These are phyloP conservation scores for Pterostichus madidus DNA, from an alignment of 2,888 invertebrate species.

Conservation along the genomic window DNA sequence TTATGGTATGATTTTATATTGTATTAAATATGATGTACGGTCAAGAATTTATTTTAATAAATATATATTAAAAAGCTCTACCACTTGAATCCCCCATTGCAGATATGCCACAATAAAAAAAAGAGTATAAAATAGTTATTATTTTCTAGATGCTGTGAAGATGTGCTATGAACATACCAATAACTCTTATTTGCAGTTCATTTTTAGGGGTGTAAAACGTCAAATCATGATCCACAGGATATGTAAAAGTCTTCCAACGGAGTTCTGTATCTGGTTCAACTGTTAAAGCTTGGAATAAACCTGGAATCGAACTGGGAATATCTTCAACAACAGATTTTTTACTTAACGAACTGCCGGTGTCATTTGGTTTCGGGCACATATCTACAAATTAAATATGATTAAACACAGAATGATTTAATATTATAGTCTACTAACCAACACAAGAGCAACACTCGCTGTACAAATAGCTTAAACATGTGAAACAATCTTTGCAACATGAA, in stretches of 20 bases:
- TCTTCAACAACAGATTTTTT: slow-evolving; percentile 93
- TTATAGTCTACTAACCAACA: slow-evolving; percentile 87
- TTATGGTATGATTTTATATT: too few relatives aligned
- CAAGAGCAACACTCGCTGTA: slow-evolving; percentile 98
- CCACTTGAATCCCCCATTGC: too few relatives aligned
- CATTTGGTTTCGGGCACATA: slow-evolving; percentile 92
- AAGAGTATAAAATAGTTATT: too few relatives aligned
- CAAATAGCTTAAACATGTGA: slow-evolving; percentile 91
- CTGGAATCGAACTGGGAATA: slow-evolving; percentile 88
- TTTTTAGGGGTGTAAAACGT: slow-evolving; percentile 83
- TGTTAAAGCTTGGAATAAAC: slow-evolving; percentile 90
- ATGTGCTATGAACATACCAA: slow-evolving; percentile 81
- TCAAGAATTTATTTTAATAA: too few relatives aligned
- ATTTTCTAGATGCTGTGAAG: too few relatives aligned
- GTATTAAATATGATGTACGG: too few relatives aligned
- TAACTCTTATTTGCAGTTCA: slow-evolving; percentile 81
- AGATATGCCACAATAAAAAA: too few relatives aligned
- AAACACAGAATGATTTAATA: background rate
- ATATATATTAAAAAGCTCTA: too few relatives aligned
- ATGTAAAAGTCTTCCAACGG: slow-evolving; percentile 92
- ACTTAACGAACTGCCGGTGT: slow-evolving; percentile 84
- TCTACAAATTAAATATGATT: slow-evolving; percentile 80
- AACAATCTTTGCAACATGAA: slow-evolving; percentile 97
- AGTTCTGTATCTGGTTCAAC: slow-evolving; percentile 87
- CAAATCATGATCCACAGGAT: slow-evolving; percentile 86